Evolutionary conservation across 1,140 invertebrate genomes (phyloP), one percentile per base, ranked within the genome.

Genomic region (Carposina sasakii): DNA sequence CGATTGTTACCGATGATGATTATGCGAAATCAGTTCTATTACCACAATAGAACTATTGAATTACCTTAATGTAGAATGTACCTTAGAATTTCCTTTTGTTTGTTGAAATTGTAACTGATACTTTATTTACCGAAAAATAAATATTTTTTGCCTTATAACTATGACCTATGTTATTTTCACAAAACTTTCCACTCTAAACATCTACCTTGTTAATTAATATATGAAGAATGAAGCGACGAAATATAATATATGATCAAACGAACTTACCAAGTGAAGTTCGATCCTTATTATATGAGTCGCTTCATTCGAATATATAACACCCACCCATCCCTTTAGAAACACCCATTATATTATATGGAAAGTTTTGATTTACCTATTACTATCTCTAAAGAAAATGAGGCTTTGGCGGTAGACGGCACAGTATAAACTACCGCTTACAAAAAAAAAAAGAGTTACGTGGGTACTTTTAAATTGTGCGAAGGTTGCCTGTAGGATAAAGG

Each of bases 241-340:
- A 33, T 33, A 33, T 33, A 33, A 33, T 33, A 33, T 8, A 33
- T 33, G 31, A 33, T 33, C 31, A 33, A 33, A 33, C 31, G 31
- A 33, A 33, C 31, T 33, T 15, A n/a, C 31, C 15, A 33, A 33
- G 31, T 33, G 31, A 33, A 33, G 31, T 33, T 33, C 31, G 31
- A 33, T 26, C 24, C 5, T 26, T 26, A 26, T 26, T 26, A 26
- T 26, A 26, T 26, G 24, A 26, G 24, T 26, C 24, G 24, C 24
- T 26, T 26, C 24, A 26, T 26, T 26, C 24, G 24, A 26, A 26
- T 5, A 26, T 26, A 26, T 26, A 26, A 26, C 12, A 26, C 5
- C 24, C 24, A 5, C 12, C 5, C 24, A 5, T 12, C 12, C 24
- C 24, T 12, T 6, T n/a, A n/a, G 24, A 6, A 5, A 26, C 12